Base-by-base conservation (phyloP, 2,113 vertebrate genomes). In the Albula goreensis region DNA sequence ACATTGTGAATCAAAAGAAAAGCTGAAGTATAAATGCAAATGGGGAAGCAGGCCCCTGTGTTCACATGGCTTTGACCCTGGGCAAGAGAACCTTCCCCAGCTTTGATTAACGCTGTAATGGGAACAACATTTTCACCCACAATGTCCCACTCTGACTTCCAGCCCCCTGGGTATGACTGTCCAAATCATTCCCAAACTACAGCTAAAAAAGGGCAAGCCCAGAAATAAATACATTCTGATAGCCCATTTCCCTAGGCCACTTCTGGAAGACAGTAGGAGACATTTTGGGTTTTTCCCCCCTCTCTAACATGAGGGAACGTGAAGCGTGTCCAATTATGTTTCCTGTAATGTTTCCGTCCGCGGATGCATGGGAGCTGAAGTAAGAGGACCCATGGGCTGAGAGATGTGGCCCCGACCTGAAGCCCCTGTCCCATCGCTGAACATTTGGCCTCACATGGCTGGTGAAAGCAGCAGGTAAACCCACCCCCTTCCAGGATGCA, bases 101-200 rank as follows among this genome's bases (percentile, higher is more conserved):
- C 90, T 90, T 87, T 93, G 94, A 94, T 89, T 91, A 92, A 94
- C 90, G 90, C 93, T 78, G 91, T 95, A 95, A 96, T 95, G 93
- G 92, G 91, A 94, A 95, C 92, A 95, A 93, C 92, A 91, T 95
- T 95, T 93, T 84, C 89, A 89, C 91, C 90, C 91, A 88, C 88
- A 22, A 90, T 85, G 87, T 93, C 91, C 88, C 91, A 41, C 31
- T 94, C 89, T 77, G 86, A 86, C 92, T 92, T 92, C 92, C 91
- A 87, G 88, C 91, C 93, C 92, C 91, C 86, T 91, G 88, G 86
- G 85, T 87, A 82, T 53, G 89, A 89, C 87, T 92, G 89, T 66
- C 92, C 84, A 94, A 95, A 95, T 94, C 92, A 95, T 93, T 94
- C 90, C 94, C 93, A 94, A 96, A 94, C 91, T 89, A 90, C 91